Conservation (phyloP, 2,113 vertebrate genomes). For the Caranx melampygus region DNA sequence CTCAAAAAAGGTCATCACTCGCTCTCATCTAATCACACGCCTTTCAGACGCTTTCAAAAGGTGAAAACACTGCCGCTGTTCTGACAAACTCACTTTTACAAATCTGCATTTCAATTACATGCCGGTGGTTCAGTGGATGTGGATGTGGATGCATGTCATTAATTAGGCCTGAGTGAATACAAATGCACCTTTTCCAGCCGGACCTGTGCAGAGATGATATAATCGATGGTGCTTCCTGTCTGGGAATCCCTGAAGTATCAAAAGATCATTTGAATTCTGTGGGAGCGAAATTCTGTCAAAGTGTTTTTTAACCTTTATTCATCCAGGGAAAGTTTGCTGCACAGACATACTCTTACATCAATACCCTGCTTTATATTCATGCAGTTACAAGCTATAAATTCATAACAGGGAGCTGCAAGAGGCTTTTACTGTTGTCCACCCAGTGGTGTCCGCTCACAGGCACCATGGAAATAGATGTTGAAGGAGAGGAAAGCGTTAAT, state of each 20-base stretch:
- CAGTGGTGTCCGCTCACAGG: constrained; percentile 26
- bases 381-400: constrained; percentile 42
- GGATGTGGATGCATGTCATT: constrained; percentile 45
- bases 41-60: constrained; percentile 56
- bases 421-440: constrained; percentile 30
- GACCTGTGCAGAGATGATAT: not conserved
- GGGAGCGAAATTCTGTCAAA: constrained; percentile 14
- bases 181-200: constrained; percentile 21
- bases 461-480: constrained; percentile 17
- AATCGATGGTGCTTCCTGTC: constrained; percentile 34
- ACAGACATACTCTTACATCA: constrained; percentile 7
- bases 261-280: constrained; percentile 50
- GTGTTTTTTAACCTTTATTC: constrained; percentile 55
- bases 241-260: constrained; percentile 32
- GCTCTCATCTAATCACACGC: constrained; percentile 70
- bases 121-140: constrained; percentile 31
- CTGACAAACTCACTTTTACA: constrained; percentile 42
- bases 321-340: constrained; percentile 14
- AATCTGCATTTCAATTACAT: constrained; percentile 72
- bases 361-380: constrained; percentile 51
- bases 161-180: constrained; percentile 55
- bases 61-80: constrained; percentile 52
- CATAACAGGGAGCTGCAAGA: constrained; percentile 41
- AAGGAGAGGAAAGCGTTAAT: constrained; percentile 36
- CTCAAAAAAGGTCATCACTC: constrained; percentile 58